Percentiles rank a stretch among this genome's conserved stretches.
Evolutionary conservation across 2,113 vertebrate species (phyloP).

Genomic region (Penelope pileata): DNA sequence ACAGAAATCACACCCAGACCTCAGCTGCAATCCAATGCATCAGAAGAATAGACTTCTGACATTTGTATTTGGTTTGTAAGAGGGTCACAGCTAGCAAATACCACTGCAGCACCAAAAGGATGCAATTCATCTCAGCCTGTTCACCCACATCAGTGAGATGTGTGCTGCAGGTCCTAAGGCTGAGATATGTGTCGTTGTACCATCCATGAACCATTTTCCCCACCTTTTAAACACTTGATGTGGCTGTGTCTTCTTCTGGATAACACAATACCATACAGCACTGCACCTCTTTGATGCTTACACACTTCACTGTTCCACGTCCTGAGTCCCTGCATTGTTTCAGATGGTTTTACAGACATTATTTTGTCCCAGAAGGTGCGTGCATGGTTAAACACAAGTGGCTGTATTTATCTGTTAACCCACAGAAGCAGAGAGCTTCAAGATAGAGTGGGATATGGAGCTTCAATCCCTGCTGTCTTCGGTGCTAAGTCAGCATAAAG

Average conservation of each 20-base stretch:
- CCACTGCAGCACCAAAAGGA: neutral
- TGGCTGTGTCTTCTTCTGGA: neutral
- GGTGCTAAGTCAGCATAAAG: neutral
- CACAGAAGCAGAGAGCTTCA: neutral
- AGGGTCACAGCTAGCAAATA: neutral
- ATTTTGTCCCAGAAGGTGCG: neutral
- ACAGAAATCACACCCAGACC: neutral
- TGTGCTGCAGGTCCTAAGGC: neutral
- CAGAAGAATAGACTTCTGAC: neutral
- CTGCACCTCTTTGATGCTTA: neutral
- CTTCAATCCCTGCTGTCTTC: neutral
- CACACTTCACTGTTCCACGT: neutral
- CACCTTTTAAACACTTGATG: neutral
- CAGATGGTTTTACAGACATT: neutral
- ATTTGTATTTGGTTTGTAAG: neutral
- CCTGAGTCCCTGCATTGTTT: neutral
- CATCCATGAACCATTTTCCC: neutral
- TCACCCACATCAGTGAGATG: neutral
- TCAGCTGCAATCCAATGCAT: neutral
- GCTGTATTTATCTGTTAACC: neutral
- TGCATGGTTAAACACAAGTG: neutral
- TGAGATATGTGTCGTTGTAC: neutral
- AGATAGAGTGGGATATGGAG: neutral
- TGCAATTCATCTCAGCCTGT: rapidly evolving
- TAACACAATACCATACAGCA: rapidly evolving